Percentiles rank a stretch among this genome's conserved stretches.
phyloP scores from a whole-genome alignment of 2,888 invertebrate genomes.

The Sabatieria punctata region DNA sequence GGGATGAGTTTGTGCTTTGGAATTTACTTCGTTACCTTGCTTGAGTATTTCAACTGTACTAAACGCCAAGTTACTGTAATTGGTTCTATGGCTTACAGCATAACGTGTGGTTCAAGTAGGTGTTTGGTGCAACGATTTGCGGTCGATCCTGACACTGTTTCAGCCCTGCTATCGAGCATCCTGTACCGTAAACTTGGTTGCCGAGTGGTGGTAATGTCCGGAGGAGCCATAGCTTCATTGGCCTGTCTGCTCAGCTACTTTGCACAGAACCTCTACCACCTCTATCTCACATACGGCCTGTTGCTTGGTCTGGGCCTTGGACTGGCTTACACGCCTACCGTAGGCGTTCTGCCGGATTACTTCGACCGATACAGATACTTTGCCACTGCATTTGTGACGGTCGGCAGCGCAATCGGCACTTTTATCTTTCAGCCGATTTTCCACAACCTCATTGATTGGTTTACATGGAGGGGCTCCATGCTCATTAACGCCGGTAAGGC shows the following conservation, averaged over 20 bases:
- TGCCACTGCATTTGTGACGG: slow-evolving; percentile 33
- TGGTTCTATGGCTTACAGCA: too few relatives aligned
- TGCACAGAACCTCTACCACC: slow-evolving; percentile 24
- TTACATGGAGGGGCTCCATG: slow-evolving; percentile 32
- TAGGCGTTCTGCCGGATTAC: slow-evolving; percentile 34
- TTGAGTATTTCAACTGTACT: too few relatives aligned
- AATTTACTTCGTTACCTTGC: too few relatives aligned
- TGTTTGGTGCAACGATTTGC: too few relatives aligned
- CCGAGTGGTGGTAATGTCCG: slow-evolving; percentile 27
- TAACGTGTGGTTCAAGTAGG: too few relatives aligned
- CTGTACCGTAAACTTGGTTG: slow-evolving; percentile 32
- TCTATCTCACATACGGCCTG: slow-evolving; percentile 33
- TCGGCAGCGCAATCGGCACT: slow-evolving; percentile 34
- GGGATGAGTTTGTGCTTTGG: too few relatives aligned
- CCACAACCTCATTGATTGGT: slow-evolving; percentile 26
- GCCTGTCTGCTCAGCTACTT: slow-evolving; percentile 30
- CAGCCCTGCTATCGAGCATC: slow-evolving; percentile 32
- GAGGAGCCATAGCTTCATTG: slow-evolving; percentile 26
- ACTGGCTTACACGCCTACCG: slow-evolving; percentile 30
- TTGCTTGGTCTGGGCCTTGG: slow-evolving; percentile 24
- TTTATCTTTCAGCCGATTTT: slow-evolving; percentile 29
- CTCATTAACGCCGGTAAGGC: slow-evolving; percentile 27
- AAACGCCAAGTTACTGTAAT: too few relatives aligned
- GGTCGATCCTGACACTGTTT: too few relatives aligned
- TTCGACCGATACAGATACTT: slow-evolving; percentile 31